Percentiles rank a stretch among this genome's conserved stretches.
phyloP scores from a whole-genome alignment of 2,113 vertebrate genomes.

The Indicator maculatus region DNA sequence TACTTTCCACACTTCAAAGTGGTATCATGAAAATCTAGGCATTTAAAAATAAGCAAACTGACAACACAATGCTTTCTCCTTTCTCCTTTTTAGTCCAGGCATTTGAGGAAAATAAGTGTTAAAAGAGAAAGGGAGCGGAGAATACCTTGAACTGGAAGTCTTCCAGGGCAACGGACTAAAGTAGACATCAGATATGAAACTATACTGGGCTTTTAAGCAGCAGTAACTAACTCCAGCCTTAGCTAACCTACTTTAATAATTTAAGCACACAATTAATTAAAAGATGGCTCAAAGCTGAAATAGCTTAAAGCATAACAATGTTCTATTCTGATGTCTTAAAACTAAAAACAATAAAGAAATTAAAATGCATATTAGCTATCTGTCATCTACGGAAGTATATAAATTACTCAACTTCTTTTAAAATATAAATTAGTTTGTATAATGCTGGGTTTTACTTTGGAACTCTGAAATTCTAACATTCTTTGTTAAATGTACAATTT shows the following conservation, averaged over 20 bases:
- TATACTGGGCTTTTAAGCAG: neutral
- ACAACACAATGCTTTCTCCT: neutral
- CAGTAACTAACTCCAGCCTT: neutral
- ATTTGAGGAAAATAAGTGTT: neutral
- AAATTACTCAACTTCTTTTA: neutral
- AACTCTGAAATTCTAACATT: neutral
- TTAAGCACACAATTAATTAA: constrained; percentile 31
- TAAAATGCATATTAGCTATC: neutral
- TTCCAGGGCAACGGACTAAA: neutral
- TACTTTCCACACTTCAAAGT: neutral
- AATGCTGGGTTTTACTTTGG: neutral
- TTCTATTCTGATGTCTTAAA: neutral
- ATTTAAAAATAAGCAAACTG: constrained; percentile 5
- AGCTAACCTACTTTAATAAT: constrained; percentile 9
- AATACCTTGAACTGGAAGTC: neutral
- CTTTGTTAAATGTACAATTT: neutral
- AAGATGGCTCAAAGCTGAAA: constrained; percentile 12
- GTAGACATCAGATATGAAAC: neutral
- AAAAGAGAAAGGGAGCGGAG: neutral
- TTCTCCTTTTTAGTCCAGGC: neutral
- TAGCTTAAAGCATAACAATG: neutral
- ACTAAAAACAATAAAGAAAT: neutral
- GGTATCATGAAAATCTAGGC: neutral
- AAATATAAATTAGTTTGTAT: neutral
- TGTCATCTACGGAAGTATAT: neutral